Evolutionary conservation across 1,140 invertebrate genomes (phyloP).

Genomic region (Drosophila elegans): DNA sequence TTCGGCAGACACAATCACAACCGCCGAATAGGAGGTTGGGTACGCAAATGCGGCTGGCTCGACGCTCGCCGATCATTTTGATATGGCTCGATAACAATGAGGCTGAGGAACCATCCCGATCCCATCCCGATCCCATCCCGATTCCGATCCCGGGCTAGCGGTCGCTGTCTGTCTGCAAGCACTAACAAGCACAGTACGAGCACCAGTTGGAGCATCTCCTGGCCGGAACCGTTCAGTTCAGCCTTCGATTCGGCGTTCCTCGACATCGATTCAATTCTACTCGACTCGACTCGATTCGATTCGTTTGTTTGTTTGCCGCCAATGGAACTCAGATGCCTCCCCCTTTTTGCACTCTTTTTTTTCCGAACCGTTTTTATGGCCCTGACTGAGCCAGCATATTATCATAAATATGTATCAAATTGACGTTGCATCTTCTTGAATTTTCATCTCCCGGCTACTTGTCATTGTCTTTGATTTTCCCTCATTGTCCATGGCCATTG

Average conservation of each 20-base stretch:
- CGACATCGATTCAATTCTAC: conserved; percentile 43
- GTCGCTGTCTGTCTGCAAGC: conserved; percentile 57
- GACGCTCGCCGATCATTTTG: conserved; percentile 77
- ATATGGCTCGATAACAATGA: conserved; percentile 82
- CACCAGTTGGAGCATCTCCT: conserved; percentile 15
- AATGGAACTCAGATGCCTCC: conserved; percentile 31
- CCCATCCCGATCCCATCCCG: conserved; percentile 1
- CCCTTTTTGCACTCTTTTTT: conserved; percentile 8
- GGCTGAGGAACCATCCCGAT: conserved; percentile 22
- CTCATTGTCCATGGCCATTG: conserved; percentile 75
- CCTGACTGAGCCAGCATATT: conserved; percentile 67
- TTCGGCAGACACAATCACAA: conserved; percentile 64
- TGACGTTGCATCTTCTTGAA: conserved; percentile 83
- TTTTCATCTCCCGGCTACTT: conserved; percentile 80
- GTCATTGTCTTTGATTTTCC: conserved; percentile 82
- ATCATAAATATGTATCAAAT: conserved; percentile 83
- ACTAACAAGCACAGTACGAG: conserved; percentile 60
- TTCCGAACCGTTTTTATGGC: conserved; percentile 56
- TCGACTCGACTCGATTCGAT: conserved; percentile 56
- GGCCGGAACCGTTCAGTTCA: conserved; percentile 70
- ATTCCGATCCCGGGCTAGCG: conserved; percentile 38
- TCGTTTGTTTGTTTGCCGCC: conserved; percentile 69
- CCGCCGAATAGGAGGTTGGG: conserved; percentile 29
- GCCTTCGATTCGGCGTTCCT: conserved; percentile 39
- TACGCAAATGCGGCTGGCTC: conserved; percentile 74